A percentile compares a stretch with the other conserved stretches of the same genome.
Conservation (phyloP, 30 jellyfish, hydroid and myxozoan genomes). For the Aurelia coerulea region DNA sequence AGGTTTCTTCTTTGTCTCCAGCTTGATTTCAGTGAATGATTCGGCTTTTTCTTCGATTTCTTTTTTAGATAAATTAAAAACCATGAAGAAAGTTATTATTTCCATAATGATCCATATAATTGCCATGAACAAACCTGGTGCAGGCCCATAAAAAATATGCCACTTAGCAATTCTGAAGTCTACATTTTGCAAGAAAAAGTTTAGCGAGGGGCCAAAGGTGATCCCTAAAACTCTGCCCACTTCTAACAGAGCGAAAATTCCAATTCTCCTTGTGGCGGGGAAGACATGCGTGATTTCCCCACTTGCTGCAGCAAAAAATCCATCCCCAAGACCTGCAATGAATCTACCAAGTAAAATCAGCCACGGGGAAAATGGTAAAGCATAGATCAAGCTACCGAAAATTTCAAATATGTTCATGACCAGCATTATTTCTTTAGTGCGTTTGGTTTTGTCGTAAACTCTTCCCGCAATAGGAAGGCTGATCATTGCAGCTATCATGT, state of each 20-base stretch:
- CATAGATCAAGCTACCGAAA: slow-evolving; percentile 87
- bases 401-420: slow-evolving; percentile 86
- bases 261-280: slow-evolving; percentile 87
- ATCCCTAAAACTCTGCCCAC: slow-evolving; percentile 95
- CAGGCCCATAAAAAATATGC: slow-evolving; percentile 88
- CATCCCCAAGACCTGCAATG: slow-evolving; percentile 97
- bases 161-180: slow-evolving; percentile 83
- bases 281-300: slow-evolving; percentile 85
- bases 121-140: slow-evolving; percentile 97
- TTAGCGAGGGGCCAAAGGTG: slow-evolving; percentile 93
- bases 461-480: slow-evolving; percentile 95
- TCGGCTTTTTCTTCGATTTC: slow-evolving; percentile 54
- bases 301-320: slow-evolving; percentile 96
- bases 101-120: slow-evolving; percentile 86
- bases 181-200: slow-evolving; percentile 80
- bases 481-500: slow-evolving; percentile 90
- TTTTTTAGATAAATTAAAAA: slow-evolving; percentile 59
- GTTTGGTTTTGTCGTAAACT: slow-evolving; percentile 79
- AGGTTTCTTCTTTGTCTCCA: slow-evolving; percentile 56
- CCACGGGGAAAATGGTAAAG: slow-evolving; percentile 89
- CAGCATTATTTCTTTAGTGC: slow-evolving; percentile 82
- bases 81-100: slow-evolving; percentile 76
- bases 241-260: slow-evolving; percentile 91
- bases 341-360: slow-evolving; percentile 78
- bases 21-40: slow-evolving; percentile 45